These are phyloP conservation scores for Halcyon chelicuti DNA, from an alignment of 2,797 vertebrate genomes.

Conservation along the genomic window DNA sequence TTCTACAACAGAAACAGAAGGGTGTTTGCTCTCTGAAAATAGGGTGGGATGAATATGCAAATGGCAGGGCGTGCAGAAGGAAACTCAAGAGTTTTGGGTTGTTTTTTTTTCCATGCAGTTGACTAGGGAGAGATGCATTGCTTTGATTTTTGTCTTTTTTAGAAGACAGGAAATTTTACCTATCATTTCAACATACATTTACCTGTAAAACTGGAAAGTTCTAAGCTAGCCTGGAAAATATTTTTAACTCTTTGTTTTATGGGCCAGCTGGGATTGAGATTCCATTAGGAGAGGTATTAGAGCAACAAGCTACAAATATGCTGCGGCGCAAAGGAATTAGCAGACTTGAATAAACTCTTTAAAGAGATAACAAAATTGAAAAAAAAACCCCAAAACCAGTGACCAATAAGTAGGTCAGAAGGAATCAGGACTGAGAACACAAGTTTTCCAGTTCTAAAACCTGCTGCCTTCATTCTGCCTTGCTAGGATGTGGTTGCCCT, in stretches of 20 bases:
- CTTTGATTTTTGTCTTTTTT: not conserved
- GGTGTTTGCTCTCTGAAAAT: not conserved
- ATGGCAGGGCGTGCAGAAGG: not conserved
- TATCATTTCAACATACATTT: not conserved
- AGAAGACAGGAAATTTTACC: not conserved
- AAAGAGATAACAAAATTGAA: not conserved
- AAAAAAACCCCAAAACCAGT: not conserved
- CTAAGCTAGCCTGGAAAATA: not conserved
- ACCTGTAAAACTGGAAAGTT: not conserved
- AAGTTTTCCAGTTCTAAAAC: not conserved
- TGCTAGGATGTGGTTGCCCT: not conserved
- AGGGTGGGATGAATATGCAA: not conserved
- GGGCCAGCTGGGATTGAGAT: not conserved
- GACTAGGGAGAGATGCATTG: not conserved
- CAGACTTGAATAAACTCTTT: not conserved
- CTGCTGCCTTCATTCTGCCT: not conserved
- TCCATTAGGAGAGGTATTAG: not conserved
- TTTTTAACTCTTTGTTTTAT: not conserved
- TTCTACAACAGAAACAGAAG: not conserved
- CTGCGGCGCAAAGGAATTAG: not conserved
- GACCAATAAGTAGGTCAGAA: not conserved
- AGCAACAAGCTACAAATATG: not conserved
- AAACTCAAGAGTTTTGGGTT: not conserved
- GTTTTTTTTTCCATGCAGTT: not conserved
- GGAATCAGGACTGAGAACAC: not conserved